phyloP scores from a whole-genome alignment of 2,888 invertebrate genomes.

The Argyra leucocephala region DNA sequence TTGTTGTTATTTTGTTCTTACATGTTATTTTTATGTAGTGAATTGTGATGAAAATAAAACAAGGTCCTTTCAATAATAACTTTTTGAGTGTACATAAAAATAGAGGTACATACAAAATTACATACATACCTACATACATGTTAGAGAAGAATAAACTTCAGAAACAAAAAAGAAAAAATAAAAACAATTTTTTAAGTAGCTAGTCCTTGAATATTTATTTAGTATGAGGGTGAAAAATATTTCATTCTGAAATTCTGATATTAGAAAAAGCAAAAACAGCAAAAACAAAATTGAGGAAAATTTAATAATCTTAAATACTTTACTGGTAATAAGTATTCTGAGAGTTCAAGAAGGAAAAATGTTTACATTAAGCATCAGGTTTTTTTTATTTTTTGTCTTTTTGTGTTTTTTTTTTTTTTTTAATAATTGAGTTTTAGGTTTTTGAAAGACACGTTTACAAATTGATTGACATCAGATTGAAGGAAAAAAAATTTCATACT shows the following conservation, averaged over 20 bases:
- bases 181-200: background rate
- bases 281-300: no score
- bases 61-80: conserved; percentile 3
- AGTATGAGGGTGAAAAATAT: no score
- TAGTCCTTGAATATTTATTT: background rate
- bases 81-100: background rate
- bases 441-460: conserved; percentile 2
- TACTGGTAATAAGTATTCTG: no score
- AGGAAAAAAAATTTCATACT: no score
- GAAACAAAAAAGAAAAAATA: background rate
- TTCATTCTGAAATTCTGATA: no score
- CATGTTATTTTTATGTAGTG: background rate
- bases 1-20: background rate
- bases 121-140: no score
- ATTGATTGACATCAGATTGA: conserved; percentile 6
- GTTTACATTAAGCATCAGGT: no score
- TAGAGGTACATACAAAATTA: no score
- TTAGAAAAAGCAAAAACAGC: no score
- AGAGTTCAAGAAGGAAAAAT: no score
- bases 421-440: background rate
- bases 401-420: background rate
- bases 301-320: no score
- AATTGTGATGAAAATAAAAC: background rate
- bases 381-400: background rate
- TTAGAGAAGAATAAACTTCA: no score